Evolutionary conservation across 1,140 invertebrate genomes (phyloP).

Genomic region (Subanguina moxae): DNA sequence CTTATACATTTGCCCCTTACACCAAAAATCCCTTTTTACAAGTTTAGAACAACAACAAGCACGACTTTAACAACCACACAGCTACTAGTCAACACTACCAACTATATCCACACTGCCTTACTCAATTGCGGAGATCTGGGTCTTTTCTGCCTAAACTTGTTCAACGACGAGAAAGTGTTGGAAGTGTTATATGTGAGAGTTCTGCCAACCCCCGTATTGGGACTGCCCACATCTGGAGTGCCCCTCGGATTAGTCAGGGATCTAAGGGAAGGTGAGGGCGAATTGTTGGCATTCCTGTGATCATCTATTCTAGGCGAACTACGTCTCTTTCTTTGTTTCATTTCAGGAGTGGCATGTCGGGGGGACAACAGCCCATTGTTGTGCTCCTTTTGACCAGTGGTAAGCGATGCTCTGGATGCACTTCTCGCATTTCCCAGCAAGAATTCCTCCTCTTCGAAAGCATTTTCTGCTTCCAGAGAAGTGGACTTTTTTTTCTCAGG

Average conservation of each 20-base stretch:
- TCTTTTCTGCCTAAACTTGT: constrained; percentile 18
- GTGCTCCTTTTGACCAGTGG: too few relatives aligned
- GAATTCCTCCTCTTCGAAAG: too few relatives aligned
- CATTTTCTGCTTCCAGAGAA: too few relatives aligned
- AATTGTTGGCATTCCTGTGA: not conserved
- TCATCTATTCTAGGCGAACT: too few relatives aligned
- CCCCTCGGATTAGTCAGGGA: not conserved
- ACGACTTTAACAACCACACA: not conserved
- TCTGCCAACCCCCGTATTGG: not conserved
- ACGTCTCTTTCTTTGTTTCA: too few relatives aligned
- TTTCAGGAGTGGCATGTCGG: too few relatives aligned
- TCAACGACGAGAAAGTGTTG: constrained; percentile 14
- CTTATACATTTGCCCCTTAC: too few relatives aligned
- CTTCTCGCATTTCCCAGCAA: too few relatives aligned
- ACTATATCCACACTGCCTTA: constrained; percentile 9
- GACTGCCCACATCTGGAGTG: not conserved
- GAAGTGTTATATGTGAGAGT: not conserved
- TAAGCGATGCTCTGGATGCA: too few relatives aligned
- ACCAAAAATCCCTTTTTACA: not conserved
- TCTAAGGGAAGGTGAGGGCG: not conserved
- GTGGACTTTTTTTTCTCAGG: too few relatives aligned
- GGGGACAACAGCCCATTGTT: too few relatives aligned
- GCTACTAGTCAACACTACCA: not conserved
- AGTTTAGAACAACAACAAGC: not conserved
- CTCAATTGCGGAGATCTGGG: constrained; percentile 28